Evolutionary conservation across 35 echinoderm and acorn worm genomes (phyloP), one percentile per base, ranked within the genome.

Genomic region (Apostichopus parvimensis): DNA sequence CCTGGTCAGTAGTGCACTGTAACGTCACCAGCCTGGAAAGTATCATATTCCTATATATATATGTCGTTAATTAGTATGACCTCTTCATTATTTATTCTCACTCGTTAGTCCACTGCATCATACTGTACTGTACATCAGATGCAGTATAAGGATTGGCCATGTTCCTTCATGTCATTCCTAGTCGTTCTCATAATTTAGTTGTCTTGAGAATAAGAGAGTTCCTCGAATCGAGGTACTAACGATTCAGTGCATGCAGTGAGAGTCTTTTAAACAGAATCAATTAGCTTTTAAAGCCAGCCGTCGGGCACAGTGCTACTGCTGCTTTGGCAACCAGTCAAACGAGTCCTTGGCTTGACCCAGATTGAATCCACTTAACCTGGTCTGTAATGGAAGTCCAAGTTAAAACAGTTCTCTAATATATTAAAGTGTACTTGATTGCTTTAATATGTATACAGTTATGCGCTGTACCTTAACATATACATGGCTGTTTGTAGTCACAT

Each of bases 261-360:
- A 82, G 52, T 82, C 79, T 54, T 17, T 45, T 45, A 45, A 82
- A 56, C 55, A 15, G 79, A 82, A 82, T 82, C 79, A 82, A 54
- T 82, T 82, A 82, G 79, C n/a, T 56, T 55, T 45, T 82, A 82
- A 18, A 56, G 52, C 79, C 45, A 53, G 79, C 79, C 79, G 52
- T 45, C 34, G 34, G 34, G 79, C 79, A 82, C 4, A 5, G 1
- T 55, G 79, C 52, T 56, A 3, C 34, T 45, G 34, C 34, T 45
- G 55, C 55, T 82, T 82, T 21, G 0, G 6, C 64, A 68, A 18
- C 12, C 55, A 53, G 79, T 56, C n/a, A 56, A 56, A 82, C 25
- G 55, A 54, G 22, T 9, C 34, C 54, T 17, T 55, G 2, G 45
- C 79, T 82, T 82, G 79, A 82, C 79, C 79, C 53, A 82, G 79